phyloP scores from a whole-genome alignment of 1,140 invertebrate genomes.

The Halyomorpha halys region DNA sequence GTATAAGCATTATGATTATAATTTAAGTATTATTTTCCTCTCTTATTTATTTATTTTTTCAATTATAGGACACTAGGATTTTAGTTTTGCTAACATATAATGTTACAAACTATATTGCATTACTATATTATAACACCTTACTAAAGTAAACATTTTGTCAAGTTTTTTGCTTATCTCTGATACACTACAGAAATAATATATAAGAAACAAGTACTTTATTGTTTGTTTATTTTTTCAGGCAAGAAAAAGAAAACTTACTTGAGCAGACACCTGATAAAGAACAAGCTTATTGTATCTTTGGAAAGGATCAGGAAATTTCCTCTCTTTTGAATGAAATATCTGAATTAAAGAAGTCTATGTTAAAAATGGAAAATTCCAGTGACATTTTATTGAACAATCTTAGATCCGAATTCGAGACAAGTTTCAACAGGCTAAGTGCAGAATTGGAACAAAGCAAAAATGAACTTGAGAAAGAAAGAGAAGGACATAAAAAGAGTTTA shows the following conservation, averaged over 20 bases:
- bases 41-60: too few species aligned
- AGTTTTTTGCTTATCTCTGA: too few species aligned
- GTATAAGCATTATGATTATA: too few species aligned
- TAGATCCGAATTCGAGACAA: constrained; percentile 21
- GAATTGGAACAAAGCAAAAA: constrained; percentile 20
- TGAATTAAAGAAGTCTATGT: constrained; percentile 11
- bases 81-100: too few species aligned
- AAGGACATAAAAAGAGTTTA: constrained; percentile 19
- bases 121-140: too few species aligned
- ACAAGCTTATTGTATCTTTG: constrained; percentile 19
- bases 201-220: too few species aligned
- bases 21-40: too few species aligned
- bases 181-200: too few species aligned
- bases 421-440: constrained; percentile 20
- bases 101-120: too few species aligned
- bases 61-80: too few species aligned
- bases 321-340: constrained; percentile 22
- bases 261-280: constrained; percentile 19
- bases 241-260: constrained; percentile 24
- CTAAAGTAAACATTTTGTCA: too few species aligned
- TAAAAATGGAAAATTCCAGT: constrained; percentile 12
- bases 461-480: constrained; percentile 21
- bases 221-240: constrained; percentile 19
- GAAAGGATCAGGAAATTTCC: constrained; percentile 27
- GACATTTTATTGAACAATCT: constrained; percentile 13